Evolutionary conservation across 1,140 invertebrate genomes (phyloP).

Genomic region (Cydia pomonella): DNA sequence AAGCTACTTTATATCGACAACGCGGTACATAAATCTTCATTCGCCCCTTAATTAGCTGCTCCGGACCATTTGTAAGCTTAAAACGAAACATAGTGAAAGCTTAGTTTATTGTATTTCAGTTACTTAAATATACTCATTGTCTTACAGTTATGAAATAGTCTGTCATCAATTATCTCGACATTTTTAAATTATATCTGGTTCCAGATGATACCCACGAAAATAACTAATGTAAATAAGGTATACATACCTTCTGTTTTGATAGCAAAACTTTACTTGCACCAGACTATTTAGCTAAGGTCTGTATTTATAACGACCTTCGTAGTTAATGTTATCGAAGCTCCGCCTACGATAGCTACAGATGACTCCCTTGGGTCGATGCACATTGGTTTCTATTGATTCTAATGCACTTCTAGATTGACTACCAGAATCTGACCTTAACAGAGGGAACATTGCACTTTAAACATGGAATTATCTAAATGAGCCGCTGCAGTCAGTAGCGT

Average conservation of each 20-base stretch:
- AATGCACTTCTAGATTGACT: slow-evolving; percentile 68
- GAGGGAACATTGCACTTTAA: background rate
- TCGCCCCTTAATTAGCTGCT: slow-evolving; percentile 72
- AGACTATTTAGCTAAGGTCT: background rate
- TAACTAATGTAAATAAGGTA: background rate
- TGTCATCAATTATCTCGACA: background rate
- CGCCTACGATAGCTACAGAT: slow-evolving; percentile 51
- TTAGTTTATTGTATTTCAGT: slow-evolving; percentile 19
- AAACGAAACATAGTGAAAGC: slow-evolving; percentile 16
- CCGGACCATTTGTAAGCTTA: slow-evolving; percentile 38
- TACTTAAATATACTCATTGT: background rate
- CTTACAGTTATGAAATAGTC: background rate
- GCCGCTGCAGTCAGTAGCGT: slow-evolving; percentile 21
- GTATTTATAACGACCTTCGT: background rate
- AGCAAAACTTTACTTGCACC: background rate
- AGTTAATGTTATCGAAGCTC: slow-evolving; percentile 30
- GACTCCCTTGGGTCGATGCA: slow-evolving; percentile 58
- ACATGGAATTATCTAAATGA: background rate
- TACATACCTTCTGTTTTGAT: background rate
- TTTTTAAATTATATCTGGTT: slow-evolving; percentile 29
- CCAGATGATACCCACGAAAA: slow-evolving; percentile 1
- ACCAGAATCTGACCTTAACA: slow-evolving; percentile 44
- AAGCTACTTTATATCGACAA: slow-evolving; percentile 79
- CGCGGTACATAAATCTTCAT: slow-evolving; percentile 78
- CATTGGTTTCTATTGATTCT: slow-evolving; percentile 77